phyloP scores from a whole-genome alignment of 2,888 invertebrate genomes.

The Amblyjoppa proteus region DNA sequence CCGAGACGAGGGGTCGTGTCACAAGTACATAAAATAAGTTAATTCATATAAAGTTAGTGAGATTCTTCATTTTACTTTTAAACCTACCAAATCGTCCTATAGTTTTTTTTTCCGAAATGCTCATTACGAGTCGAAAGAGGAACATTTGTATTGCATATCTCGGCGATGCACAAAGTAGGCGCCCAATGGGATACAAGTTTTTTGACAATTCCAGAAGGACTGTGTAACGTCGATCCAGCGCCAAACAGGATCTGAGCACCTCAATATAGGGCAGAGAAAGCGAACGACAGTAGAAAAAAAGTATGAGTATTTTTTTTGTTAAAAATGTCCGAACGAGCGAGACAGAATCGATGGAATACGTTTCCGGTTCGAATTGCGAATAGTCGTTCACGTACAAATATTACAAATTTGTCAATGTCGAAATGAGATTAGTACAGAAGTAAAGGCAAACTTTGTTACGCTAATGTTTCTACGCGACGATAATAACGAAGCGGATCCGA shows the following conservation, averaged over 20 bases:
- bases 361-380: conserved; percentile 29
- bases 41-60: conserved; percentile 89
- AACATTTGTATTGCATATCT: too few relatives aligned
- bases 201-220: too few relatives aligned
- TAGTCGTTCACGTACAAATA: conserved; percentile 48
- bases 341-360: conserved; percentile 30
- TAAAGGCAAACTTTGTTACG: conserved; percentile 15
- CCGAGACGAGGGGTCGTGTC: conserved; percentile 96
- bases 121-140: not conserved
- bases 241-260: not conserved
- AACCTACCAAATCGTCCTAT: not conserved
- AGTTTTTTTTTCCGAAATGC: conserved; percentile 1
- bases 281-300: conserved; percentile 1
- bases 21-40: conserved; percentile 97
- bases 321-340: conserved; percentile 33
- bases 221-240: too few relatives aligned
- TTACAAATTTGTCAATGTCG: conserved; percentile 25
- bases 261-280: not conserved
- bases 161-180: too few relatives aligned
- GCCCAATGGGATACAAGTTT: too few relatives aligned
- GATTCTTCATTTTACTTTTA: not conserved
- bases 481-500: conserved; percentile 12
- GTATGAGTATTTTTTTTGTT: conserved; percentile 39
- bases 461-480: not conserved
- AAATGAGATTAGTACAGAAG: conserved; percentile 41